A percentile compares a stretch with the other conserved stretches of the same genome.
Evolutionary conservation across 2,113 vertebrate genomes (phyloP).

Genomic region (Oryzias woworae): DNA sequence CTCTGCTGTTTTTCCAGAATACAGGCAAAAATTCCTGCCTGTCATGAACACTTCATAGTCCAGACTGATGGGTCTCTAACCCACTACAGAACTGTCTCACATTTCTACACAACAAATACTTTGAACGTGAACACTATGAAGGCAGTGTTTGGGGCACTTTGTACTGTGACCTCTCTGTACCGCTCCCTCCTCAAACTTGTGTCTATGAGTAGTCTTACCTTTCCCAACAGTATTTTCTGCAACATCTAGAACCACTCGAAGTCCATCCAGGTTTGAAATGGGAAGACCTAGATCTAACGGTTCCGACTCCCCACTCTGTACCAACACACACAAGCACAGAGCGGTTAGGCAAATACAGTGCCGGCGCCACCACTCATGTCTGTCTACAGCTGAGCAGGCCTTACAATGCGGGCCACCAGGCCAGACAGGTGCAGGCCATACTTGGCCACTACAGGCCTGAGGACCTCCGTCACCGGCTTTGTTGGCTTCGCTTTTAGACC

Average conservation of each 20-base stretch:
- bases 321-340: constrained; percentile 18
- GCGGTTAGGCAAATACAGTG: constrained; percentile 1
- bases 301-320: constrained; percentile 91
- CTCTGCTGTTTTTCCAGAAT: too few species aligned
- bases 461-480: constrained; percentile 95
- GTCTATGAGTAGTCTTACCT: constrained; percentile 71
- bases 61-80: too few species aligned
- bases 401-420: constrained; percentile 92
- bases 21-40: too few species aligned
- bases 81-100: too few species aligned
- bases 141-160: too few species aligned
- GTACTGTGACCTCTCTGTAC: too few species aligned
- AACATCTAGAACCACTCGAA: constrained; percentile 90
- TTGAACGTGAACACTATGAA: too few species aligned
- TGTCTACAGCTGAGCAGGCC: constrained; percentile 38
- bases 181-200: background rate
- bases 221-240: constrained; percentile 80
- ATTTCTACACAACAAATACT: too few species aligned
- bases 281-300: constrained; percentile 93
- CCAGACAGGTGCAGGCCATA: constrained; percentile 92
- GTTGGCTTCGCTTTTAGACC: constrained; percentile 98
- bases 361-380: background rate
- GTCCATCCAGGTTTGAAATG: constrained; percentile 95
- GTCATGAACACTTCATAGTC: too few species aligned
- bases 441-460: constrained; percentile 94